Evolutionary conservation across 2,797 vertebrate species (phyloP).

Genomic region (Steatocranus sp.): DNA sequence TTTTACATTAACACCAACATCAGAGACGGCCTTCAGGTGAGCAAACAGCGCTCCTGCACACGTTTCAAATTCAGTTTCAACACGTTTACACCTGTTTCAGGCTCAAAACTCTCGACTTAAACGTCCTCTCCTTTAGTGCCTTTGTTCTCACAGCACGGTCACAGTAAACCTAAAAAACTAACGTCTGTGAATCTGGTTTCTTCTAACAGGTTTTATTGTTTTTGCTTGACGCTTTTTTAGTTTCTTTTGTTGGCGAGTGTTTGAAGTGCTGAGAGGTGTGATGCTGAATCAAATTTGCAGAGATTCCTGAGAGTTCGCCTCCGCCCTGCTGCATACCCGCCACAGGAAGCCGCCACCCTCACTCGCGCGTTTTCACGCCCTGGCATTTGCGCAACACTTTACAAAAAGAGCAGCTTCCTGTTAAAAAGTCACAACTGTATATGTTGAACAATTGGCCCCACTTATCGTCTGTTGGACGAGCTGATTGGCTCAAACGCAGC

Average conservation of each 20-base stretch:
- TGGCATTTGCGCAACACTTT: background rate
- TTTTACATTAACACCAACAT: background rate
- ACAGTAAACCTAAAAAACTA: accelerated
- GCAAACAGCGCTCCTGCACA: background rate
- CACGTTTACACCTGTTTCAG: background rate
- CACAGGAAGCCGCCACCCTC: background rate
- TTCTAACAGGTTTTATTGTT: background rate
- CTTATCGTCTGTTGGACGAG: background rate
- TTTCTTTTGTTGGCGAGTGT: background rate
- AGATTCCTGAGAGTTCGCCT: background rate
- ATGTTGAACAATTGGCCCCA: background rate
- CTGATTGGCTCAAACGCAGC: background rate
- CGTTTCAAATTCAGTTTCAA: background rate
- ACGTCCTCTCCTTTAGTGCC: no score
- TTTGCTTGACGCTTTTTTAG: accelerated
- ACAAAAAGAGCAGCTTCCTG: background rate
- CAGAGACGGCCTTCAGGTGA: background rate
- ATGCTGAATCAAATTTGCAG: background rate
- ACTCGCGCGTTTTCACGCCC: accelerated
- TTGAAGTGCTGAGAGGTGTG: background rate
- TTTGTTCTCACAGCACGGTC: no score
- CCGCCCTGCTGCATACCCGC: background rate
- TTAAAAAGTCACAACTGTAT: background rate
- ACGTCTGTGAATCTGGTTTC: background rate
- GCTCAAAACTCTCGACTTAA: background rate